These are phyloP conservation scores for Lasioglossum pauxillum DNA, from an alignment of 2,888 invertebrate species.

Conservation along the genomic window DNA sequence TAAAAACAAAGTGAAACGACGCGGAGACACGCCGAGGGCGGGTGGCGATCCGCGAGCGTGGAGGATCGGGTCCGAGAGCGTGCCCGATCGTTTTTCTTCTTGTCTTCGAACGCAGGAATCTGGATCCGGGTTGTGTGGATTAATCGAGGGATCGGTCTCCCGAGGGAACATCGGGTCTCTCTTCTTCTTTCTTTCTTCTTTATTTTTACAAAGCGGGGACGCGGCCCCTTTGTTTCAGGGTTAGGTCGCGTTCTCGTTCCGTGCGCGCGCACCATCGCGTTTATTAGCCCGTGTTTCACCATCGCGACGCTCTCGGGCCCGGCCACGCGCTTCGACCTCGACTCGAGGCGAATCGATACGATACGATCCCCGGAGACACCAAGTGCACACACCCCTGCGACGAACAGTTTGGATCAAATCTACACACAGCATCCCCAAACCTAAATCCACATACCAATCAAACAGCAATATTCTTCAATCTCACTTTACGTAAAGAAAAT, in stretches of 20 bases:
- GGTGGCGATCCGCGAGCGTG: slow-evolving; percentile 51
- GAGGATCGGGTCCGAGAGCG: slow-evolving; percentile 61
- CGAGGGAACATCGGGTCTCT: not conserved
- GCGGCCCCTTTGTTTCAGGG: slow-evolving; percentile 1
- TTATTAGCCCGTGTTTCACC: slow-evolving; percentile 67
- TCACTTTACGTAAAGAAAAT: too few species aligned
- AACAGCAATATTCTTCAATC: too few species aligned
- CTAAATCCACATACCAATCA: too few species aligned
- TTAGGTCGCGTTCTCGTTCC: slow-evolving; percentile 58
- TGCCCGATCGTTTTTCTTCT: slow-evolving; percentile 38
- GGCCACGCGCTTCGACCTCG: slow-evolving; percentile 63
- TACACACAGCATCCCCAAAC: too few species aligned
- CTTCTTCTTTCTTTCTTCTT: not conserved
- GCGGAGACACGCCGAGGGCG: slow-evolving; percentile 67
- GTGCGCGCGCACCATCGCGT: slow-evolving; percentile 44
- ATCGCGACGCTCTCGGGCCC: slow-evolving; percentile 58
- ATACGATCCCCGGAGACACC: slow-evolving; percentile 63
- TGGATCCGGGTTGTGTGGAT: not conserved
- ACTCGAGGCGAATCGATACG: slow-evolving; percentile 71
- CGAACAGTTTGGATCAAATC: too few species aligned
- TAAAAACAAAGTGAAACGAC: slow-evolving; percentile 80
- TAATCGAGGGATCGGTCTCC: not conserved
- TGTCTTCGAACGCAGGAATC: slow-evolving; percentile 1
- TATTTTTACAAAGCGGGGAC: slow-evolving; percentile 1
- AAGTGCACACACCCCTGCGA: slow-evolving; percentile 48